Conservation (phyloP, 2,888 invertebrate genomes). For the Agrochola macilenta region DNA sequence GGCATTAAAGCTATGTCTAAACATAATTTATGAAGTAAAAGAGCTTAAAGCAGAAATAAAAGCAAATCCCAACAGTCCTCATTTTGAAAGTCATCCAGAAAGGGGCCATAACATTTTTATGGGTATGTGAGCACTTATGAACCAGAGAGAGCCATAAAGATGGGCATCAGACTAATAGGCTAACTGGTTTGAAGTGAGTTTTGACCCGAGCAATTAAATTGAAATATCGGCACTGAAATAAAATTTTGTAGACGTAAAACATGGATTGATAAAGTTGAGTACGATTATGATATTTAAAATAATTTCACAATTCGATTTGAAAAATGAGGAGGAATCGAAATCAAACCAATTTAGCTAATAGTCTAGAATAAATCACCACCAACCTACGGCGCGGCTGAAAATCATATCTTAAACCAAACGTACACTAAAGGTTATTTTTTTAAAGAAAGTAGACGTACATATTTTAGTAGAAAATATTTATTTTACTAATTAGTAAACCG, state of each 20-base stretch:
- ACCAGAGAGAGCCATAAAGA: constrained; percentile 36
- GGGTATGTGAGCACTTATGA: constrained; percentile 43
- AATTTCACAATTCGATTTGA: neutral
- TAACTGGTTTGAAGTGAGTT: constrained; percentile 8
- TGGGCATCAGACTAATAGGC: constrained; percentile 41
- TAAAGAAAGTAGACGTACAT: no score
- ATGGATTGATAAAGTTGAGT: neutral
- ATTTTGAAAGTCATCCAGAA: constrained; percentile 46
- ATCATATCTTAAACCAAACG: no score
- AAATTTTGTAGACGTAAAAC: constrained; percentile 5
- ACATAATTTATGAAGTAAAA: constrained; percentile 20
- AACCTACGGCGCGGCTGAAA: no score
- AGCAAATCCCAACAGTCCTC: constrained; percentile 43
- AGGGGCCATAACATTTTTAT: constrained; percentile 48
- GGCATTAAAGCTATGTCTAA: no score
- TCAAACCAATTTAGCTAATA: neutral
- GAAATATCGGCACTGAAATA: constrained; percentile 10
- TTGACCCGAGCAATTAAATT: constrained; percentile 43
- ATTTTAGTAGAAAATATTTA: no score
- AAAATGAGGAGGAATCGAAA: neutral
- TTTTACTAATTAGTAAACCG: no score
- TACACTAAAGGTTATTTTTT: no score
- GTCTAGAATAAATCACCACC: neutral
- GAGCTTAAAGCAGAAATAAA: constrained; percentile 41
- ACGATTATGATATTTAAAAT: neutral